Base-by-base conservation (phyloP, 2,888 invertebrate genomes). In the Lepeophtheirus nordmannii region DNA sequence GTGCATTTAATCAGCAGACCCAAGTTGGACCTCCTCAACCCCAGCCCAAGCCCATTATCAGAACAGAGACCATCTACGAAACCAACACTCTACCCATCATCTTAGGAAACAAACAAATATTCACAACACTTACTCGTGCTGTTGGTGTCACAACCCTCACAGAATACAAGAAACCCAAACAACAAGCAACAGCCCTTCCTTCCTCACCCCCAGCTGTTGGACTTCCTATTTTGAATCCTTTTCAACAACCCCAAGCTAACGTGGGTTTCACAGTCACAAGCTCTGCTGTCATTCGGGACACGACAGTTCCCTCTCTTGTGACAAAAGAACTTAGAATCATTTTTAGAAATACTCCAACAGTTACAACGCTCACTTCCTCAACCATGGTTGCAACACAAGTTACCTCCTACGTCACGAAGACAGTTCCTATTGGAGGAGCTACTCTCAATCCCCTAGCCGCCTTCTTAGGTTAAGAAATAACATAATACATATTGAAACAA, bases 321-420 rank as follows among this genome's bases (percentile, higher is more conserved):
- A 88, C 89, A 71, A 85, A 87, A 76, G 79, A 89, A 64, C 77
- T 90, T 69, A 89, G 89, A 75, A 77, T 90, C 70, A 89, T 89
- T 12, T 90, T 90, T 74, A 89, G 90, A n/a, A 89, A 90, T 40
- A 88, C 87, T 75, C 89, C 89, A 0, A 84, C 89, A 0, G 86
- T 86, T 74, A 90, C 90, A 10, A 90, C 89, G 1, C 79, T 91
- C 68, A 89, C 83, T 75, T 86, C 87, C 1, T 89, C 89, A 53
- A 84, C 82, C 72, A 83, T 90, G 58, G 83, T 89, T 57, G 89
- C 89, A 10, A 89, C 89, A 0, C 80, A 85, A 63, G 75, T 89
- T 68, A 89, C 90, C n/a, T 85, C 86, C 17, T 87, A 86, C 73
- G 81, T 89, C 69, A 89, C 89, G 9, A 85, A 85, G 17, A 86